A percentile compares a stretch with the other conserved stretches of the same genome.
Conservation (phyloP, 2,113 vertebrate species). For the Passer montanus region DNA sequence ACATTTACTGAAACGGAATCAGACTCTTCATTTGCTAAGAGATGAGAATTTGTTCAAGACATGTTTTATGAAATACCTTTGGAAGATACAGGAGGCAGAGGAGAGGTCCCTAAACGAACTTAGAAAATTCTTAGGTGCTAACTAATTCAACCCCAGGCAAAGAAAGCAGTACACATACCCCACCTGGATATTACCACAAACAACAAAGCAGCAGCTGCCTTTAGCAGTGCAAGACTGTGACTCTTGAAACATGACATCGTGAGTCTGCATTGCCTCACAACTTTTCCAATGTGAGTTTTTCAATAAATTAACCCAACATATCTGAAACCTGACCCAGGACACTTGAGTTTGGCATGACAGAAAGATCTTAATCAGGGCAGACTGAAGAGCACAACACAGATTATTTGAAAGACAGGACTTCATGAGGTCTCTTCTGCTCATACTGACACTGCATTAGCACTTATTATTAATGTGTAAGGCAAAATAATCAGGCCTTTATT, state of each 20-base stretch:
- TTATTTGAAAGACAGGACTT: background rate
- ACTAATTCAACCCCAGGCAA: background rate
- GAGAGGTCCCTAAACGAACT: background rate
- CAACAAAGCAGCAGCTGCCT: background rate
- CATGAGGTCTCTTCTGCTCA: background rate
- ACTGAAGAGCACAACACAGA: background rate
- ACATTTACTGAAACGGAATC: background rate
- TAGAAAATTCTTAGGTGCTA: background rate
- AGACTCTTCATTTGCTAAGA: background rate
- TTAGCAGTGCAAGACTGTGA: background rate
- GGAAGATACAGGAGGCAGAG: background rate
- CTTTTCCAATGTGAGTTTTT: background rate
- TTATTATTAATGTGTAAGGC: background rate
- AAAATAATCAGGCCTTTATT: background rate
- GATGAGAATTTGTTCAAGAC: background rate
- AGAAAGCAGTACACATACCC: background rate
- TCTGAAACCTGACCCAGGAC: background rate
- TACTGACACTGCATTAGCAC: background rate
- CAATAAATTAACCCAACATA: background rate
- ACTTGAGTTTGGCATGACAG: background rate
- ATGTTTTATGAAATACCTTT: background rate
- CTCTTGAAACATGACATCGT: background rate
- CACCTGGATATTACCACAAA: background rate
- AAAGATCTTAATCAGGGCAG: background rate
- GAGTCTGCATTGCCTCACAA: background rate